Evolutionary conservation across 2,797 vertebrate species (phyloP), one percentile per base, ranked within the genome.

Genomic region (Poliocrania exsul): DNA sequence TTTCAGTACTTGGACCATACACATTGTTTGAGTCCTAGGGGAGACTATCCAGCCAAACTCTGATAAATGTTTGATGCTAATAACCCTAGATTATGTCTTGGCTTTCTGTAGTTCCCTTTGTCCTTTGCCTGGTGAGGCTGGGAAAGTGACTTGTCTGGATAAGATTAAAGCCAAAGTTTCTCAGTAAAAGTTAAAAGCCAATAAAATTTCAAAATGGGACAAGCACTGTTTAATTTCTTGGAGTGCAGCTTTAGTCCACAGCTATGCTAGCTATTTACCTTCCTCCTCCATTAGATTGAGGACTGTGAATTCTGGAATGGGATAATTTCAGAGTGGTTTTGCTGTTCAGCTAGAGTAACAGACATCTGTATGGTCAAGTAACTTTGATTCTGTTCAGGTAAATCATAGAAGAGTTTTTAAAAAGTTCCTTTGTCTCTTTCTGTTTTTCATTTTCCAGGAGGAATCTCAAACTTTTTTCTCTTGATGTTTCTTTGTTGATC

Each of bases 1-100:
- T 69, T 83, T 75, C 28, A 66, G 65, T 91, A 40, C 47, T 24
- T 58, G 19, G 31, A 25, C 53, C 8, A 6, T 92, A 37, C 19
- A 14, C 70, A 24, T 35, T 81, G 29, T 58, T 53, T 78, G 65
- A 91, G 42, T 85, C 81, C 58, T 88, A 53, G 16, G 75, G 72
- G 57, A 83, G 58, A 78, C 72, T 69, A 77, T 71, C 53, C 44
- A 83, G 74, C 65, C 88, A 89, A 87, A 83, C 47, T 94, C 71
- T 92, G 84, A 64, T 95, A 87, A 73, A 67, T 61, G 33, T 94
- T 93, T 93, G 51, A 65, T 86, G 57, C 28, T 88, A 73, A 80
- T 91, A 85, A 83, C 50, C 16, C 16, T 72, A 69, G 75, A 91
- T 88, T 86, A 54, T 81, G 25, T 80, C 57, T 87, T 89, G 66